Conservation (phyloP, 2,113 vertebrate genomes). For the Choloepus hoffmanni region DNA sequence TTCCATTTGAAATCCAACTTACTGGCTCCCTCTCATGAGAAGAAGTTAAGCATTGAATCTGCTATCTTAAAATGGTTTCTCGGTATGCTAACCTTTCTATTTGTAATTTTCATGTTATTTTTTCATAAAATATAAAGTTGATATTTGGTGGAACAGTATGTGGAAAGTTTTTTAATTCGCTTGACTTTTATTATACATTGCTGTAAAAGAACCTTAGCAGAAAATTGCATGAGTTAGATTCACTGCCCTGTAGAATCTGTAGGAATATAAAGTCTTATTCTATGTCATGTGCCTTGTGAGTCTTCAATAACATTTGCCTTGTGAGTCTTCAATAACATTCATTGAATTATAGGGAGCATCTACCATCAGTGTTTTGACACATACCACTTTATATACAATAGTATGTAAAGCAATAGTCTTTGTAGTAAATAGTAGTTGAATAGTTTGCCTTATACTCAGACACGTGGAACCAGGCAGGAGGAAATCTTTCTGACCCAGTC, state of each 20-base stretch:
- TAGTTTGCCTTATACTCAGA: not conserved
- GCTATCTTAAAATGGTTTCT: not conserved
- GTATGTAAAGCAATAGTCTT: not conserved
- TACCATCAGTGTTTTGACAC: not conserved
- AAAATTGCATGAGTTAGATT: not conserved
- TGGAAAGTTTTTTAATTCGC: not conserved
- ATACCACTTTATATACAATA: not conserved
- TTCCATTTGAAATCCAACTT: constrained; percentile 43
- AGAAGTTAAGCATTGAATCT: constrained; percentile 26
- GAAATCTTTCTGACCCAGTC: not conserved
- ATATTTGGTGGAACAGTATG: not conserved
- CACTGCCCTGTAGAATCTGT: not conserved
- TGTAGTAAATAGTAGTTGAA: not conserved
- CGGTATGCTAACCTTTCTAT: not conserved
- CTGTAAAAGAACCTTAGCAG: not conserved
- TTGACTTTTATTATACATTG: not conserved
- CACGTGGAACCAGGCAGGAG: not conserved
- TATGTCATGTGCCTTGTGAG: rapidly evolving
- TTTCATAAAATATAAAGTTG: not conserved
- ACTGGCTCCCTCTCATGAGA: constrained; percentile 32
- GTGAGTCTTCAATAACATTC: too few relatives aligned
- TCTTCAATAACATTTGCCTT: not conserved
- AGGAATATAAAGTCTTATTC: not conserved
- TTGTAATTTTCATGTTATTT: constrained; percentile 25
- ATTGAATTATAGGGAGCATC: not conserved